Evolutionary conservation across 2,797 vertebrate species (phyloP), one percentile per base, ranked within the genome.

Genomic region (Trichosurus vulpecula): DNA sequence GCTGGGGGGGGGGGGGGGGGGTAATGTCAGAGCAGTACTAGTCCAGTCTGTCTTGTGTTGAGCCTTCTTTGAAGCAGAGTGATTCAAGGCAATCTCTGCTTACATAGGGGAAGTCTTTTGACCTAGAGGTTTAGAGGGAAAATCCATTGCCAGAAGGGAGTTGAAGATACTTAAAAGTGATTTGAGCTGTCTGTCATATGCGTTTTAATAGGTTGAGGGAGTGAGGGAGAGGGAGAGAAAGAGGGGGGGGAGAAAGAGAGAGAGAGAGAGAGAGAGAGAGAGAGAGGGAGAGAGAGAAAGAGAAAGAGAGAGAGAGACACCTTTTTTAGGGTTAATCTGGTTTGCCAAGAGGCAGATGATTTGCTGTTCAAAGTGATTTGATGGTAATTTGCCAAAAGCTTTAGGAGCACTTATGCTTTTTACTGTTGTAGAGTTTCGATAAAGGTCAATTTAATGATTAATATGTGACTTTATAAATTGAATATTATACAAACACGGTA

Each of bases 271-370:
- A 35, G 30, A 13, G 2, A 2, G 35, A 13, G 12, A 6, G 0
- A 16, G 35, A 8, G 2, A 12, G 1, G 0, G 35, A 19, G 30
- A 9, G 6, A 9, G 66, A 41, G 6, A 66, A 61, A 66, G 16
- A 47, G 19, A 61, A 16, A 22, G n/a, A 81, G 12, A 27, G 74
- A 47, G 74, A 81, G 1, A 93, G 93, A 95, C 54, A 94, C 93
- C 51, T 90, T 6, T 90, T 94, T 96, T 92, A 96, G 92, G 93
- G 31, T 96, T 98, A 96, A 91, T 91, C 54, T 96, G 92, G 52
- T 90, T 95, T 97, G 87, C 96, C 92, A 87, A 94, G 66, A 94
- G 93, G 96, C 56, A 94, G 52, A 89, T 94, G 91, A 92, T 95
- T 95, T 92, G 54, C 90, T 94, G n/a, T 91, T 54, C 57, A 31